Evolutionary conservation across 2,888 invertebrate genomes (phyloP).

Genomic region (Ochropleura plecta): DNA sequence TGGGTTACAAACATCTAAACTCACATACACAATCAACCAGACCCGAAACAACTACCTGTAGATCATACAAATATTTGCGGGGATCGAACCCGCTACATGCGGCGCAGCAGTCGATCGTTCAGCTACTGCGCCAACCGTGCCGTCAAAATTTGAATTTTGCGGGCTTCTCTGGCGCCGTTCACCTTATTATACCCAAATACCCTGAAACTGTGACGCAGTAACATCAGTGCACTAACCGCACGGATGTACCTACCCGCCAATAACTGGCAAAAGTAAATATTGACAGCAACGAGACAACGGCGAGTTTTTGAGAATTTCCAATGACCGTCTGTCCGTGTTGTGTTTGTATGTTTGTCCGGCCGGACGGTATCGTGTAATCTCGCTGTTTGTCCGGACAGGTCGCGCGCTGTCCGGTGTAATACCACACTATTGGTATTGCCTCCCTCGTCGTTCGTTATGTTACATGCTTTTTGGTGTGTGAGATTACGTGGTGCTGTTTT

Average conservation of each 20-base stretch:
- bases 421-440: conserved; percentile 60
- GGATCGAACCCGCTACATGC: too few species aligned
- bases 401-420: conserved; percentile 59
- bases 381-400: conserved; percentile 69
- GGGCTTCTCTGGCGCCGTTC: too few species aligned
- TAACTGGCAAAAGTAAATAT: conserved; percentile 88
- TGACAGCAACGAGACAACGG: conserved; percentile 85
- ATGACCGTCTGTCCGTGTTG: conserved; percentile 82
- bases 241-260: conserved; percentile 83
- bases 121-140: too few species aligned
- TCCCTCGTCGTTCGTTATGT: conserved; percentile 49
- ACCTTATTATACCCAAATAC: not conserved
- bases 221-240: conserved; percentile 32
- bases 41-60: too few species aligned
- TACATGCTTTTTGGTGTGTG: conserved; percentile 43
- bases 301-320: conserved; percentile 89
- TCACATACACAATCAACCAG: too few species aligned
- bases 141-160: too few species aligned
- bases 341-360: conserved; percentile 81
- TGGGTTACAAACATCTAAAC: too few species aligned
- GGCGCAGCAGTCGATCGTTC: too few species aligned
- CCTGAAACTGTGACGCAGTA: conserved; percentile 12
- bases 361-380: conserved; percentile 76
- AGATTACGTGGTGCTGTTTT: conserved; percentile 18
- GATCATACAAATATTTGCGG: too few species aligned